Base-by-base conservation (phyloP, 2,888 invertebrate species). In the Vesta saturnalis region DNA sequence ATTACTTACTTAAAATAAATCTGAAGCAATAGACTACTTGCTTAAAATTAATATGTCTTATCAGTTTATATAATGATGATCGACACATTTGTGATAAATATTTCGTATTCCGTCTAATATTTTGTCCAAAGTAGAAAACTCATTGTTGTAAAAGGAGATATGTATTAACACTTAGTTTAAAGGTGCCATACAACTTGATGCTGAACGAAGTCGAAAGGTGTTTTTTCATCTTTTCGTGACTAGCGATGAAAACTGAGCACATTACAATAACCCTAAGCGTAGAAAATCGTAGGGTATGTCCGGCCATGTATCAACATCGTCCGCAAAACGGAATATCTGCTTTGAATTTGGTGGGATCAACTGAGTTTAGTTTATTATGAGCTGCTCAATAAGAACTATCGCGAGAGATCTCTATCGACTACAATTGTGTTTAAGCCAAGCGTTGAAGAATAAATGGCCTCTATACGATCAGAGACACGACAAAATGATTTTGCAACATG, bases 401-500 rank as follows among this genome's bases (percentile, higher is more conserved):
- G 8, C 23, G 23, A 8, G 23, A 23, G 23, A 43, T n/a, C n/a
- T 2, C 14, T 14, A 43, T 43, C 43, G 14, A 43, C 43, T 14
- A 43, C 43, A 43, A 43, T 43, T 43, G 43, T 14, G 43, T n/a
- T n/a, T 43, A 4, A 43, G 43, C n/a, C 3, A 12, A 43, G 43
- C 12, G 10, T 43, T 43, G 43, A 23, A 23, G 23, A 23, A 8
- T 8, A 23, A 23, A 23, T 8, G 8, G 23, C 8, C 23, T n/a
- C n/a, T n/a, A n/a, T n/a, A 23, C 23, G 3, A 23, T 23, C 23
- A 23, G 23, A 23, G 23, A 23, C 23, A 23, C 43, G 14, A 43
- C n/a, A 30, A 30, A 43, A 12, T 43, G 43, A 43, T 43, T 43
- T 43, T 43, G 43, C 43, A 43, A 43, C 43, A 43, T 43, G 43